These are phyloP conservation scores for Otus scops DNA, from an alignment of 2,797 vertebrate species.

Conservation along the genomic window DNA sequence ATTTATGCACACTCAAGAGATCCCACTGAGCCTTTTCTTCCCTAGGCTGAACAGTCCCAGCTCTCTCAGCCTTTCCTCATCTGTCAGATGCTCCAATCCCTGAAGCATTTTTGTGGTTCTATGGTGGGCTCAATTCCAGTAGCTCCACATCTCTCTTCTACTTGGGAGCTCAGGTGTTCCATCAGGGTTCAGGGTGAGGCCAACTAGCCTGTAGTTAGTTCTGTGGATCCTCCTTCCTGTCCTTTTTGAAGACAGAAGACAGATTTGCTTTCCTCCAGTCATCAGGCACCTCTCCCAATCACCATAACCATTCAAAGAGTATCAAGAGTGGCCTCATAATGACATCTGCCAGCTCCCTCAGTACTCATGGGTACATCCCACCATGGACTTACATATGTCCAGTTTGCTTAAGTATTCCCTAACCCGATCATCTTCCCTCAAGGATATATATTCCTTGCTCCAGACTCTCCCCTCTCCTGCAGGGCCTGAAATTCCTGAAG, in stretches of 20 bases:
- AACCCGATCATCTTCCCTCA: background rate
- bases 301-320: background rate
- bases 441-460: background rate
- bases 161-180: background rate
- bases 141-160: background rate
- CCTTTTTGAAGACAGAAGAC: background rate
- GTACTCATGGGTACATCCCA: background rate
- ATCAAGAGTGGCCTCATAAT: background rate
- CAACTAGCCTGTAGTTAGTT: background rate
- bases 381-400: background rate
- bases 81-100: background rate
- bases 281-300: background rate
- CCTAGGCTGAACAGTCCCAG: background rate
- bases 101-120: background rate
- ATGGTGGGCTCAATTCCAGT: background rate
- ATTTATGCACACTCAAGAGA: background rate
- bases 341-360: background rate
- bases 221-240: background rate
- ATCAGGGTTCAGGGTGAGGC: background rate
- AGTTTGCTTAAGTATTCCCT: background rate
- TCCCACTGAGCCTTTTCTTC: background rate
- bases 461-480: background rate
- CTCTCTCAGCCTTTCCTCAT: background rate
- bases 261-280: background rate
- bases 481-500: background rate